phyloP scores from a whole-genome alignment of 2,797 vertebrate species.

The Sparus aurata region DNA sequence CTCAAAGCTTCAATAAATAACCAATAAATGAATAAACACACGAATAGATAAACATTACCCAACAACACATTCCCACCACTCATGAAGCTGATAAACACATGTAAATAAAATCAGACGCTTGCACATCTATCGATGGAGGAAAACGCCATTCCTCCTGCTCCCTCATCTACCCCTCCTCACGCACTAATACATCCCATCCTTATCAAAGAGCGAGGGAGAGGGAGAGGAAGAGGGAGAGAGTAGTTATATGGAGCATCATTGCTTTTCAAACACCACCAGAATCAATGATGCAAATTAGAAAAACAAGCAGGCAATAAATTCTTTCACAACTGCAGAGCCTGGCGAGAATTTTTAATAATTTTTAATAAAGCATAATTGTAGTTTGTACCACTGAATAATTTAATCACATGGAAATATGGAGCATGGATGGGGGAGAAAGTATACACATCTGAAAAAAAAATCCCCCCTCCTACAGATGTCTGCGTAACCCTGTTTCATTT shows the following conservation, averaged over 20 bases:
- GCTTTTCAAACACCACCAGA: slow-evolving; percentile 94
- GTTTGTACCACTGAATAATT: slow-evolving; percentile 99
- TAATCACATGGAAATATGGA: slow-evolving; percentile 93
- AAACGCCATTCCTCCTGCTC: slow-evolving; percentile 77
- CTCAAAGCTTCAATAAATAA: slow-evolving; percentile 35
- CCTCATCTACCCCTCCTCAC: slow-evolving; percentile 3
- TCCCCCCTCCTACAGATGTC: slow-evolving; percentile 40
- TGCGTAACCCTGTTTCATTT: slow-evolving; percentile 24
- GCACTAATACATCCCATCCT: slow-evolving; percentile 50
- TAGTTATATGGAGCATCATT: slow-evolving; percentile 84
- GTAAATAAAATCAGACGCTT: slow-evolving; percentile 92
- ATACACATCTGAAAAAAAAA: slow-evolving; percentile 48
- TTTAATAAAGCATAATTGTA: slow-evolving; percentile 99
- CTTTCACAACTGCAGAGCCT: slow-evolving; percentile 94
- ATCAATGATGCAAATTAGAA: slow-evolving; percentile 99
- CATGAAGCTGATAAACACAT: slow-evolving; percentile 89
- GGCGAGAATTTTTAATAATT: slow-evolving; percentile 97
- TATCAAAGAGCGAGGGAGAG: slow-evolving; percentile 42
- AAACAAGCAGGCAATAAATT: slow-evolving; percentile 99
- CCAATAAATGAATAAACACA: slow-evolving; percentile 30
- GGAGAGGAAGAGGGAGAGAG: slow-evolving; percentile 12
- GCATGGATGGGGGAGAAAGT: slow-evolving; percentile 75
- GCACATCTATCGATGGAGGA: slow-evolving; percentile 88
- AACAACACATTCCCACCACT: slow-evolving; percentile 84
- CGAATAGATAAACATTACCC: slow-evolving; percentile 59